Evolutionary conservation across 2,113 vertebrate species (phyloP), one percentile per base, ranked within the genome.

Genomic region (Cricetomys ansorgei): DNA sequence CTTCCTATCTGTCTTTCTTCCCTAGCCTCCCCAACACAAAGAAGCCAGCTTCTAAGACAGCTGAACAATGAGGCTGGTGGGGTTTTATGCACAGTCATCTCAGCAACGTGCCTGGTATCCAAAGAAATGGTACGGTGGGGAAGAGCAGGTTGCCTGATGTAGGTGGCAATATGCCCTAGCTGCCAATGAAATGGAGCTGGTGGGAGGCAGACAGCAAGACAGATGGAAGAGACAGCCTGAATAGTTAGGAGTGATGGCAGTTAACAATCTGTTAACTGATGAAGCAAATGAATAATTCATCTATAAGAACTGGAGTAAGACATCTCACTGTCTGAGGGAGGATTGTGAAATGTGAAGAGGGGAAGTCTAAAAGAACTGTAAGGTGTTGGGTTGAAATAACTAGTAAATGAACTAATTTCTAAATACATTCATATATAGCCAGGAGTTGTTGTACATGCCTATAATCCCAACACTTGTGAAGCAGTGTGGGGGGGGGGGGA

Each of bases 331-430:
- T 64, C 77, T 72, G 16, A 88, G 9, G 34, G 70, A 95, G 75
- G 57, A 76, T 53, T 81, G 37, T 12, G 25, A 93, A 94, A 91
- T 10, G 16, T 37, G 21, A 70, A 90, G 48, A 12, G 45, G 25
- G 8, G 62, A 3, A 87, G 43, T 72, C 40, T 76, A 76, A 92
- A 89, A 96, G 29, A 81, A 53, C 1, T 16, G 57, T 65, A 84
- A 85, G 69, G 13, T 40, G 6, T 67, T 91, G 23, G 40, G 88
- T 48, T 79, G 29, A 57, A 88, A 79, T 10, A 37, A 69, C 83
- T 87, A 90, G 23, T 62, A 91, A 86, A 77, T 43, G 12, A 94
- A 34, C 76, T 91, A 53, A 87, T 29, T 50, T 88, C 70, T n/a
- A 4, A 25, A 59, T n/a, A 34, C 15, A 77, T 57, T 70, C 5